Evolutionary conservation across 2,888 invertebrate species (phyloP).

Genomic region (Nephrotoma guestfalica): DNA sequence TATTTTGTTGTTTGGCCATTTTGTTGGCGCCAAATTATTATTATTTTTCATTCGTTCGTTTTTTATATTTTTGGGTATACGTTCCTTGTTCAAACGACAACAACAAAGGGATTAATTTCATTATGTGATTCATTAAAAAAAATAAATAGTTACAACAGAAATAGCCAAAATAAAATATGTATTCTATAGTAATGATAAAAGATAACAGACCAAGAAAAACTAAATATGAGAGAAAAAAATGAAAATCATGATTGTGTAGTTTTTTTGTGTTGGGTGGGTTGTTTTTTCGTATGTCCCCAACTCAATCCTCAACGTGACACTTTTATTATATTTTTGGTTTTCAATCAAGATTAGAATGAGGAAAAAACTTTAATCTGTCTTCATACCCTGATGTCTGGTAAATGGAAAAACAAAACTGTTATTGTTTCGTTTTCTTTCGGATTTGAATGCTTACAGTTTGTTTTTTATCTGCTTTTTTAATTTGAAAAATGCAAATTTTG

Average conservation of each 20-base stretch:
- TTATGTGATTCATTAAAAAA: not conserved
- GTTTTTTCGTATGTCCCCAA: not conserved
- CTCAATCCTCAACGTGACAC: not conserved
- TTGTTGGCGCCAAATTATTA: not conserved
- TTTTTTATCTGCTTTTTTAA: not conserved
- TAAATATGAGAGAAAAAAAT: not conserved
- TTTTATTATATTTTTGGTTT: not conserved
- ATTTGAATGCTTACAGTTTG: not conserved
- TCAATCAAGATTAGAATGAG: not conserved
- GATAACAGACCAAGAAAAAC: not conserved
- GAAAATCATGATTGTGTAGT: not conserved
- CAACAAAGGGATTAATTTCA: not conserved
- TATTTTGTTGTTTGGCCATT: not conserved
- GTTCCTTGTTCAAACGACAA: not conserved
- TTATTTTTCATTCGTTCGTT: not conserved
- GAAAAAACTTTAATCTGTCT: not conserved
- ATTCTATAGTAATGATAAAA: not conserved
- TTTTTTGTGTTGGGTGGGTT: not conserved
- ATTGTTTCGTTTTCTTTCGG: not conserved
- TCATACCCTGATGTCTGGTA: not conserved
- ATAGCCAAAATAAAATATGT: not conserved
- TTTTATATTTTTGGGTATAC: not conserved
- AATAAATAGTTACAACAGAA: not conserved
- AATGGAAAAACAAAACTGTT: not conserved
- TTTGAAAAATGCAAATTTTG: not conserved